Conservation (phyloP, 35 echinoderm and acorn worm genomes). For the Apostichopus japonicus region DNA sequence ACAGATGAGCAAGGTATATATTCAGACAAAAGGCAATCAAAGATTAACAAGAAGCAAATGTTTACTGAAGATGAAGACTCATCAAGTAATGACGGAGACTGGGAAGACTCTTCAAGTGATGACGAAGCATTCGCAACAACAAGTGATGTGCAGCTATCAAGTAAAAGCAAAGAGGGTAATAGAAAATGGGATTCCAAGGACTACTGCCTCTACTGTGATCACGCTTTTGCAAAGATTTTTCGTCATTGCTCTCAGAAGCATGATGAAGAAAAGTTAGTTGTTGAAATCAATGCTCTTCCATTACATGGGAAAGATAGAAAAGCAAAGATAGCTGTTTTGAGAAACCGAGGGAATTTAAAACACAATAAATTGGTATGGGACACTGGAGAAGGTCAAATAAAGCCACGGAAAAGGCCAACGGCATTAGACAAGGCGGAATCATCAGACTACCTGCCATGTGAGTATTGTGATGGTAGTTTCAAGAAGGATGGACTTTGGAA, state of each 20-base stretch:
- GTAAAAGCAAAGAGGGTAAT: constrained; percentile 25
- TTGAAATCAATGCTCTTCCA: background rate
- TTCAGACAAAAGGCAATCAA: background rate
- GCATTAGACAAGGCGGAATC: constrained; percentile 15
- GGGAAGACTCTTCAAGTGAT: background rate
- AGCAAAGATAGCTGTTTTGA: constrained; percentile 32
- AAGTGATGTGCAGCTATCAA: background rate
- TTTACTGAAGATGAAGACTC: background rate
- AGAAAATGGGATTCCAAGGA: constrained; percentile 9
- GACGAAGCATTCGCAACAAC: background rate
- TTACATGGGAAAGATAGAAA: background rate
- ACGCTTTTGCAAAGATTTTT: background rate
- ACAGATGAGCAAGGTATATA: background rate
- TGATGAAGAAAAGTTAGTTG: constrained; percentile 28
- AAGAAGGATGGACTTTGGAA: constrained; percentile 18
- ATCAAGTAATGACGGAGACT: background rate
- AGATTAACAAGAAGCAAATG: background rate
- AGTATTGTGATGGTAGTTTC: constrained; percentile 44
- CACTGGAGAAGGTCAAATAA: constrained; percentile 27
- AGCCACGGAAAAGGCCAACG: constrained; percentile 15
- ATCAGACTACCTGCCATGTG: constrained; percentile 39
- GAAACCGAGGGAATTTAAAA: constrained; percentile 48
- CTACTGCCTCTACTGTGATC: background rate
- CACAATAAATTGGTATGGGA: constrained; percentile 17
- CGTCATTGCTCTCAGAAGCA: constrained; percentile 20